Percentiles rank a stretch among this genome's conserved stretches.
Evolutionary conservation across 2,888 invertebrate genomes (phyloP).

Genomic region (Mythimna loreyi): DNA sequence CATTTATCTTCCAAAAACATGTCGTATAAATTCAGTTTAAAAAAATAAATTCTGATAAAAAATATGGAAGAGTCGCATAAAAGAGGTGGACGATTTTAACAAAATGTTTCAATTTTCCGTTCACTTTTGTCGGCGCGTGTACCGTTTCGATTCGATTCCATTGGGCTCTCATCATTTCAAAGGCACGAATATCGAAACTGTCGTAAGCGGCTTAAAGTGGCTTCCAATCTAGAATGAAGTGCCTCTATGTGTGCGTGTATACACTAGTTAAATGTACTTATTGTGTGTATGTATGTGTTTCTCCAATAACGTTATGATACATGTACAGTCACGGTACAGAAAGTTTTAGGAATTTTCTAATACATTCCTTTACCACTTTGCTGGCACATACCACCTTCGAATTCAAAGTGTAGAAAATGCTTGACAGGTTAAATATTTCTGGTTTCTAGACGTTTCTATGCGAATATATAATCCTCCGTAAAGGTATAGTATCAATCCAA

Average conservation of each 20-base stretch:
- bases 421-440: background rate
- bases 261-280: constrained; percentile 39
- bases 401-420: constrained; percentile 12
- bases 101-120: constrained; percentile 17
- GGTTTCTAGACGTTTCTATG: background rate
- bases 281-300: constrained; percentile 27
- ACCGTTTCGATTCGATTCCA: constrained; percentile 62
- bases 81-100: background rate
- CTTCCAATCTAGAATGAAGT: constrained; percentile 67
- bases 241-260: constrained; percentile 58
- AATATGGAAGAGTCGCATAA: background rate
- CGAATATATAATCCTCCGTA: background rate
- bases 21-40: background rate
- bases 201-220: constrained; percentile 75
- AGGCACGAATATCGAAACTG: constrained; percentile 69
- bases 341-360: constrained; percentile 18
- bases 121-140: constrained; percentile 33
- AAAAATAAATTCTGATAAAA: background rate
- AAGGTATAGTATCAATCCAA: background rate
- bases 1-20: constrained; percentile 17
- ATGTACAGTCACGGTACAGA: constrained; percentile 6
- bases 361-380: background rate
- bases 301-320: constrained; percentile 42
- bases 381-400: background rate
- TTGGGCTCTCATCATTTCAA: constrained; percentile 63